These are phyloP conservation scores for Capreolus pygargus DNA, from an alignment of 2,113 vertebrate genomes.

Conservation along the genomic window DNA sequence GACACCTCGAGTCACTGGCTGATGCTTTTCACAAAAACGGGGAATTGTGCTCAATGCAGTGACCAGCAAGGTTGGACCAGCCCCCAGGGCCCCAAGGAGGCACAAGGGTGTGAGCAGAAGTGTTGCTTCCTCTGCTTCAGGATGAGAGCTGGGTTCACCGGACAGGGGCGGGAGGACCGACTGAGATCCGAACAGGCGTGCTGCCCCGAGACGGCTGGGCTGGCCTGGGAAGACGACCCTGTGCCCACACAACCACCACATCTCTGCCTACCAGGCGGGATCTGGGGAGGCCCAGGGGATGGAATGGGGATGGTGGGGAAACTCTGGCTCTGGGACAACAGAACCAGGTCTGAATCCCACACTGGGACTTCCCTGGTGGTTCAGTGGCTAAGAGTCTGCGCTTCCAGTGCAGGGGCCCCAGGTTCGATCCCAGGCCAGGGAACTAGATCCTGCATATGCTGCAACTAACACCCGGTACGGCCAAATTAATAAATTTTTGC, in stretches of 20 bases:
- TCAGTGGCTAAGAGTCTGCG: not conserved
- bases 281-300: not conserved
- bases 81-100: not conserved
- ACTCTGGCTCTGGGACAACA: not conserved
- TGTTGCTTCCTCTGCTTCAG: not conserved
- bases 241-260: not conserved
- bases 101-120: not conserved
- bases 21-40: not conserved
- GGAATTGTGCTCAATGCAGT: not conserved
- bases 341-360: not conserved
- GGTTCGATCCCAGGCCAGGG: not conserved
- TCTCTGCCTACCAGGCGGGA: not conserved
- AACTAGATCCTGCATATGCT: not conserved
- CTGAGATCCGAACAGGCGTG: not conserved
- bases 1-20: not conserved
- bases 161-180: not conserved
- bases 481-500: not conserved
- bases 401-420: not conserved
- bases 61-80: not conserved
- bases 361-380: not conserved
- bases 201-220: not conserved
- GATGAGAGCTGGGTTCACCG: not conserved
- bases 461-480: not conserved
- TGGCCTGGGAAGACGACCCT: not conserved
- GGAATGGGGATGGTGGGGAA: fast-evolving